A percentile compares a stretch with the other conserved stretches of the same genome.
phyloP scores from a whole-genome alignment of 2,113 vertebrate species.

The Conger conger region DNA sequence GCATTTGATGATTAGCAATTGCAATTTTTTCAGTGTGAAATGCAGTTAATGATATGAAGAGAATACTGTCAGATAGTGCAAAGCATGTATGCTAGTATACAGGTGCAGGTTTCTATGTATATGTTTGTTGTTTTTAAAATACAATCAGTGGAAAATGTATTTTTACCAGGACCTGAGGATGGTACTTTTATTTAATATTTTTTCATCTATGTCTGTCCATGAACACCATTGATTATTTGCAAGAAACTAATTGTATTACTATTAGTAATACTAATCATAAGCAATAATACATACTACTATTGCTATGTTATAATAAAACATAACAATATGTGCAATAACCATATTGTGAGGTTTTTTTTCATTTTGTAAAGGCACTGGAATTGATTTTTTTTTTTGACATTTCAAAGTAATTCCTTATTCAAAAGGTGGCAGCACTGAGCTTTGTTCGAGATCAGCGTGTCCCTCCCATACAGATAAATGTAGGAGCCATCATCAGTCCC shows the following conservation, averaged over 20 bases:
- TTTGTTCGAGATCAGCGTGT: not conserved
- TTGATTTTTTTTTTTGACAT: not conserved
- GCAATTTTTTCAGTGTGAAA: not conserved
- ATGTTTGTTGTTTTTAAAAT: not conserved
- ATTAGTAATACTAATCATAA: not conserved
- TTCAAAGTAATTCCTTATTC: not conserved
- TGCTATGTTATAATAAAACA: not conserved
- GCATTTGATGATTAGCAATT: not conserved
- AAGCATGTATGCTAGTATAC: not conserved
- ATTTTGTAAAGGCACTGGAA: not conserved
- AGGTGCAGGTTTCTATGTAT: not conserved
- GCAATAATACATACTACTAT: no score
- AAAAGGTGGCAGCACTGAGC: slow-evolving; percentile 1
- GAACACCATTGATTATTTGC: not conserved
- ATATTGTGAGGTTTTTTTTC: not conserved
- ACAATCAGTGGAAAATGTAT: not conserved
- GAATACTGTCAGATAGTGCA: not conserved
- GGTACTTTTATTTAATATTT: not conserved
- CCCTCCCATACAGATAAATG: not conserved
- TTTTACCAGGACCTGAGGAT: not conserved
- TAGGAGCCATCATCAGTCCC: not conserved
- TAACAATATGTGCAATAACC: not conserved
- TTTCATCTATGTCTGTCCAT: not conserved
- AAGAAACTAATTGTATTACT: no score
- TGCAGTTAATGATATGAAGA: not conserved